These are phyloP conservation scores for Cepaea nemoralis DNA, from an alignment of 1,140 invertebrate genomes.

Conservation along the genomic window DNA sequence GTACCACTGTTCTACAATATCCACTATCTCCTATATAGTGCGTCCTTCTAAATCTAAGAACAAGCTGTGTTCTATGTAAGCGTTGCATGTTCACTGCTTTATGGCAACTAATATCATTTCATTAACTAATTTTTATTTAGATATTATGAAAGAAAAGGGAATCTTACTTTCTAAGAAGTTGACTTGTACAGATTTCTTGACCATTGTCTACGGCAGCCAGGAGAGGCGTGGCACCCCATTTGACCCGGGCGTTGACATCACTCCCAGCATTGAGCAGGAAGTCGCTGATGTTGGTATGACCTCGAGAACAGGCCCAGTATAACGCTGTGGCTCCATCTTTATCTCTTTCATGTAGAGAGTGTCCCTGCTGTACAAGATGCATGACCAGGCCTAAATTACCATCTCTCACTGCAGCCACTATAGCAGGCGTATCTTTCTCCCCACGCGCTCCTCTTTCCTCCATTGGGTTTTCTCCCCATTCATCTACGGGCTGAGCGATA, in stretches of 20 bases:
- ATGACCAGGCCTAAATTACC: background rate
- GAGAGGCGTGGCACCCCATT: constrained; percentile 53
- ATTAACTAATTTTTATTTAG: too few species aligned
- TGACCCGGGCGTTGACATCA: constrained; percentile 33
- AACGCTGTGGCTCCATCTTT: constrained; percentile 47
- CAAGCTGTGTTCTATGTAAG: too few species aligned
- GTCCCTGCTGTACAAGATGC: background rate
- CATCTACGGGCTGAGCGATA: background rate
- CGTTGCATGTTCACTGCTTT: too few species aligned
- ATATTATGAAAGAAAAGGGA: background rate
- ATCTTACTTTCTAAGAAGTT: constrained; percentile 52
- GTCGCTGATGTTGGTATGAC: constrained; percentile 47
- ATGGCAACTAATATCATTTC: too few species aligned
- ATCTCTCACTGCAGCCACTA: background rate
- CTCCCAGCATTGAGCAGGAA: constrained; percentile 45
- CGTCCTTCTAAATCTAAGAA: too few species aligned
- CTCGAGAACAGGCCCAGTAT: constrained; percentile 56
- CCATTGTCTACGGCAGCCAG: constrained; percentile 55
- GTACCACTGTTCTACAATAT: too few species aligned
- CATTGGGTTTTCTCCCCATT: background rate
- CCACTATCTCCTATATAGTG: too few species aligned
- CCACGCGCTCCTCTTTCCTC: background rate
- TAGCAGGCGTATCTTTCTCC: background rate
- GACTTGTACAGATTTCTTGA: constrained; percentile 47
- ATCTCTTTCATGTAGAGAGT: constrained; percentile 40